Conservation (phyloP, 2,113 vertebrate species). For the Physeter macrocephalus region DNA sequence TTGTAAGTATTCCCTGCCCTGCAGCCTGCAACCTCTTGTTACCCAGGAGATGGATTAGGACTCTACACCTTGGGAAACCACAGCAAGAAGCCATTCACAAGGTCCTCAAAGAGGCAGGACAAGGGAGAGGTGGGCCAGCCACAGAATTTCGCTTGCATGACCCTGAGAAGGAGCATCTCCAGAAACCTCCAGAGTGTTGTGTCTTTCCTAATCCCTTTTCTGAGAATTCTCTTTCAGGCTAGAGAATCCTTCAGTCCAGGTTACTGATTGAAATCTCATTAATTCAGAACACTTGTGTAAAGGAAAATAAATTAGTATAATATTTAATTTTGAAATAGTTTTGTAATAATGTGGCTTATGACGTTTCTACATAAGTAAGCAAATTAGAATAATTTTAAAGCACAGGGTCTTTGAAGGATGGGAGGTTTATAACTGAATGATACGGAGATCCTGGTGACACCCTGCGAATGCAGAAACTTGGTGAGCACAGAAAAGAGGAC, state of each 20-base stretch:
- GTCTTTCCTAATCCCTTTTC: not conserved
- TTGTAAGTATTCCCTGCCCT: not conserved
- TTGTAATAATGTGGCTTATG: not conserved
- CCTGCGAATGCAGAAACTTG: not conserved
- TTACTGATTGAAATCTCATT: not conserved
- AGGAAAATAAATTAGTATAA: not conserved
- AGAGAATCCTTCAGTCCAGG: not conserved
- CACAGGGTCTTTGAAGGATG: not conserved
- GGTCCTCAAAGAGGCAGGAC: not conserved
- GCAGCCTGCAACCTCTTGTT: not conserved
- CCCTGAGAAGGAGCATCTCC: not conserved
- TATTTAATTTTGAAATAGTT: not conserved
- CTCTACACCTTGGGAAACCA: not conserved
- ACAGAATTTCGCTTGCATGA: not conserved
- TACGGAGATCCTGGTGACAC: not conserved
- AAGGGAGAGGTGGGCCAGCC: not conserved
- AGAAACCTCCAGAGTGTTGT: not conserved
- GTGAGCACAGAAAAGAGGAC: not conserved
- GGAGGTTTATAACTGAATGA: not conserved
- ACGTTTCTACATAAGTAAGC: not conserved
- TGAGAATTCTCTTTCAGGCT: not conserved
- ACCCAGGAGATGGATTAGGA: no score
- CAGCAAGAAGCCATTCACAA: not conserved
- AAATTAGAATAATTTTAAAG: not conserved
- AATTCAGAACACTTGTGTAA: not conserved